Evolutionary conservation across 1,140 invertebrate species (phyloP), one percentile per base, ranked within the genome.

Genomic region (Ctenoplectra terminalis): DNA sequence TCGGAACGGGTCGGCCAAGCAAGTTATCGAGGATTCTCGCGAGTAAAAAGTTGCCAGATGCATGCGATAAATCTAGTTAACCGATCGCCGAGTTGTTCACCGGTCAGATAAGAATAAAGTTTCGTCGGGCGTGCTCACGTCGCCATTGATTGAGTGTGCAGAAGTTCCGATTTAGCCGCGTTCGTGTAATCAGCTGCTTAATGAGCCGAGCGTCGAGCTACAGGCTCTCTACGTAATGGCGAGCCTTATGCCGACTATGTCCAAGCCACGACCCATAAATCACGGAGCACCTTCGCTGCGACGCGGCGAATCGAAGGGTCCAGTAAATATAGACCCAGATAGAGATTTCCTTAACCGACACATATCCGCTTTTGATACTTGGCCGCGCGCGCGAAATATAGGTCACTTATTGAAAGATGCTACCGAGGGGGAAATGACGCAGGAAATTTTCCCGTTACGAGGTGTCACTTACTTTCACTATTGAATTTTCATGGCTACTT

Each of bases 161-260:
- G 63, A 84, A 81, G 74, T 86, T 88, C 73, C 4, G 76, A 81
- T 87, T 88, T 78, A 66, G 69, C 79, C 71, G 75, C 76, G 82
- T 81, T 70, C 82, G 72, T 69, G 88, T 89, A 89, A 89, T 90
- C 88, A 88, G 82, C 72, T 88, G 74, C 88, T 82, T 90, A 90
- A 90, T 89, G 86, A 89, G 82, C 78, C 82, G 84, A 84, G 72
- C 60, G 54, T 34, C 17, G 23, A 46, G 70, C 76, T 81, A 82
- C 69, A 77, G 74, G 31, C 69, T 82, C 71, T 78, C 61, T 56
- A 54, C 63, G 70, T 86, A 82, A 86, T 86, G 79, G 74, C 67
- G 80, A 71, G 46, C 71, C 56, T 70, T 82, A 81, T 40, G 74
- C 46, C 63, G 58, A n/a, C 54, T 52, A 73, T 61, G 78, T 77